Percentiles rank a stretch among this genome's conserved stretches.
Conservation (phyloP, 2,888 invertebrate species). For the Eristalis arbustorum region DNA sequence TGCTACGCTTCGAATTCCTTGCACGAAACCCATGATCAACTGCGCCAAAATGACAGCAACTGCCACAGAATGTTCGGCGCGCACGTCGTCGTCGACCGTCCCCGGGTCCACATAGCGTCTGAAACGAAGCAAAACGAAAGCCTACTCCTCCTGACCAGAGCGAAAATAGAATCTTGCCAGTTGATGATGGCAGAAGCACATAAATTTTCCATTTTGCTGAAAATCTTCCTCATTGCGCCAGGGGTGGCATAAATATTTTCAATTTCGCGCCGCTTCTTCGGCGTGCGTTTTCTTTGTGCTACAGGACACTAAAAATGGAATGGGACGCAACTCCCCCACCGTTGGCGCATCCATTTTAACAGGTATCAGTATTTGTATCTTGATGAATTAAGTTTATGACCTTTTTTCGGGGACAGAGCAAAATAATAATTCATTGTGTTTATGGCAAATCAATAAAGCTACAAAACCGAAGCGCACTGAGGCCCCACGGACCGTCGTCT, state of each 20-base stretch:
- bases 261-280: background rate
- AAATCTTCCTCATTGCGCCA: slow-evolving; percentile 52
- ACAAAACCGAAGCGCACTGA: background rate
- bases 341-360: background rate
- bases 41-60: background rate
- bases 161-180: slow-evolving; percentile 46
- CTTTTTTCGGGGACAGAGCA: background rate
- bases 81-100: background rate
- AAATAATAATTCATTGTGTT: slow-evolving; percentile 40
- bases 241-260: background rate
- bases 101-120: too few species aligned
- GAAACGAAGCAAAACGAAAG: background rate
- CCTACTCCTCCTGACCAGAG: background rate
- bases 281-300: background rate
- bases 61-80: background rate
- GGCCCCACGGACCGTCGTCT: background rate
- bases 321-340: background rate
- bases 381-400: slow-evolving; percentile 13
- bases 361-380: background rate
- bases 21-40: background rate
- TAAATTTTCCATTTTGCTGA: slow-evolving; percentile 26
- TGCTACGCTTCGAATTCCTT: slow-evolving; percentile 23
- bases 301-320: background rate
- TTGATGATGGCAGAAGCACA: background rate
- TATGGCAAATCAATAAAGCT: slow-evolving; percentile 51